phyloP scores from a whole-genome alignment of 1,140 invertebrate species.

The Plectrocnemia conspersa region DNA sequence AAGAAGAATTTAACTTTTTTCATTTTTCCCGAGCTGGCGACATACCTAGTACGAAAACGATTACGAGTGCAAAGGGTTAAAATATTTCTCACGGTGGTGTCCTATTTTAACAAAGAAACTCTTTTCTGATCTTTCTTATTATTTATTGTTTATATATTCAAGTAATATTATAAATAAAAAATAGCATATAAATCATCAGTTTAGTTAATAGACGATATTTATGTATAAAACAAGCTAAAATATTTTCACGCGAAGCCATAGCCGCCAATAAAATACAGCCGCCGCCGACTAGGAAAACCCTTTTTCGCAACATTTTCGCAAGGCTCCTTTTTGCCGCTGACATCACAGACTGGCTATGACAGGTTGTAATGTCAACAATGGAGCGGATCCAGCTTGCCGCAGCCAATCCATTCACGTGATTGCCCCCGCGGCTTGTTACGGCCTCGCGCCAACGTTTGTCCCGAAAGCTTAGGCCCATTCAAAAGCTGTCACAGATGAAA shows the following conservation, averaged over 20 bases:
- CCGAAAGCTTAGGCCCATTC: conserved; percentile 27
- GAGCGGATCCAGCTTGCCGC: conserved; percentile 27
- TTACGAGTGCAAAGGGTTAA: too few species aligned
- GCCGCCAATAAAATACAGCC: conserved; percentile 23
- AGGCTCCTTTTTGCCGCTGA: conserved; percentile 28
- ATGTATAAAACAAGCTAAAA: too few species aligned
- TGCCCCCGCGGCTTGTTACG: conserved; percentile 17
- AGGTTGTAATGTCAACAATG: conserved; percentile 33
- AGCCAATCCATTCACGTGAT: conserved; percentile 32
- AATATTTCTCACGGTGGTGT: too few species aligned
- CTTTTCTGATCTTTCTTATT: too few species aligned
- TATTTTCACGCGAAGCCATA: conserved; percentile 12
- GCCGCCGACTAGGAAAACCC: conserved; percentile 26
- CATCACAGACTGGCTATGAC: conserved; percentile 32
- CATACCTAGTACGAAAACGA: too few species aligned
- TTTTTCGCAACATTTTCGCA: conserved; percentile 30
- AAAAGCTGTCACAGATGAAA: conserved; percentile 24
- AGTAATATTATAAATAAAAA: too few species aligned
- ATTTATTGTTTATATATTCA: too few species aligned
- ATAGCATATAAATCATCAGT: too few species aligned
- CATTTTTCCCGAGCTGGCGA: too few species aligned
- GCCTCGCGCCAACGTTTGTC: conserved; percentile 18
- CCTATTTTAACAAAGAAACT: too few species aligned
- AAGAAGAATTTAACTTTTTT: too few species aligned
- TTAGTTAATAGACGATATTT: too few species aligned